phyloP scores from a whole-genome alignment of 2,797 vertebrate genomes.

The Brachymystax lenok region DNA sequence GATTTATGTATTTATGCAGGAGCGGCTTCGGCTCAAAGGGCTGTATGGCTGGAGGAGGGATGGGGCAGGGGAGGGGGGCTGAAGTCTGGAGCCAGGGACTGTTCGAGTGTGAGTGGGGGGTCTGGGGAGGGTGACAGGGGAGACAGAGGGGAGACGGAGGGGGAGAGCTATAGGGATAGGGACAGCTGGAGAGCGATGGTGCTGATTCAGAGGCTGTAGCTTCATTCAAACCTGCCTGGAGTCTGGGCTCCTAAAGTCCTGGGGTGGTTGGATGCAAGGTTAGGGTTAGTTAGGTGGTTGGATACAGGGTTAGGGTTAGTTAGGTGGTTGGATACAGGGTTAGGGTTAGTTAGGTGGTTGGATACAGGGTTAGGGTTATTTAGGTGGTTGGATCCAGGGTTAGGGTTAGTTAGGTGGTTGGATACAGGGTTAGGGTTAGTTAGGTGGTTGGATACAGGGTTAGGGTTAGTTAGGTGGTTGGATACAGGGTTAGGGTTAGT shows the following conservation, averaged over 20 bases:
- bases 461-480: too few relatives aligned
- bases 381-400: too few relatives aligned
- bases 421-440: too few relatives aligned
- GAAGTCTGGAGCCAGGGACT: conserved; percentile 56
- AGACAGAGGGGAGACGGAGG: conserved; percentile 31
- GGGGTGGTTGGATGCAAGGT: too few relatives aligned
- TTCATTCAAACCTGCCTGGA: too few relatives aligned
- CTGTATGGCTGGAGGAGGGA: conserved; percentile 40
- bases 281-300: not conserved
- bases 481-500: too few relatives aligned
- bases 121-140: conserved; percentile 54
- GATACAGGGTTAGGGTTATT: too few relatives aligned
- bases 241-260: not conserved
- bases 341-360: not conserved
- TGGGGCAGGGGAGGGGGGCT: conserved; percentile 17
- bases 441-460: too few relatives aligned
- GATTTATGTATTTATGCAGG: conserved; percentile 78
- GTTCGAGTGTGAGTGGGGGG: conserved; percentile 43
- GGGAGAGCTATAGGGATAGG: not conserved
- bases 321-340: not conserved
- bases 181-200: conserved; percentile 66
- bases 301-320: not conserved
- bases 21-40: conserved; percentile 64
- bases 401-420: too few relatives aligned
- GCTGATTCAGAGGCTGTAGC: conserved; percentile 42